These are phyloP conservation scores for Solea senegalensis DNA, from an alignment of 2,113 vertebrate species.

Conservation along the genomic window DNA sequence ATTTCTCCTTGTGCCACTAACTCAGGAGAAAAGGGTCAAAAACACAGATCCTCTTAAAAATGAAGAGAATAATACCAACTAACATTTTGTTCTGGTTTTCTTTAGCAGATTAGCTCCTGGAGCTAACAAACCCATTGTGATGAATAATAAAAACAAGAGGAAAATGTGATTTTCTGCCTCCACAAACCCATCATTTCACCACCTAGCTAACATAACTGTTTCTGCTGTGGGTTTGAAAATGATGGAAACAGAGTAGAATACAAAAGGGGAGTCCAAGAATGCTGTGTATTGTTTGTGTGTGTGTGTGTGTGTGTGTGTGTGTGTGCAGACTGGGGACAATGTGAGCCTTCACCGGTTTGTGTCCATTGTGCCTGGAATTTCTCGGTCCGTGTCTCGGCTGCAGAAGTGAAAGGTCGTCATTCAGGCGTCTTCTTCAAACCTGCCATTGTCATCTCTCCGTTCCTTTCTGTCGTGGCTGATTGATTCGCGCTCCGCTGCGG, in stretches of 20 bases:
- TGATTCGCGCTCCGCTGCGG: conserved; percentile 26
- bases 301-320: neutral
- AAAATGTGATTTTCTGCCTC: conserved; percentile 16
- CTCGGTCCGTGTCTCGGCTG: conserved; percentile 46
- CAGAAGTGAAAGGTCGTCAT: conserved; percentile 65
- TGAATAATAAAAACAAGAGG: conserved; percentile 6
- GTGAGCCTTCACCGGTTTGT: conserved; percentile 56
- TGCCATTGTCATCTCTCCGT: conserved; percentile 50
- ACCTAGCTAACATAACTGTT: conserved; percentile 45
- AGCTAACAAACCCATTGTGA: conserved; percentile 14
- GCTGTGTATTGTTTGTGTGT: conserved; percentile 56
- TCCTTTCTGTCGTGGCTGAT: conserved; percentile 27
- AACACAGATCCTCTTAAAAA: conserved; percentile 51
- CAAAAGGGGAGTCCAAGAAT: conserved; percentile 55
- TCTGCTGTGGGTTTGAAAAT: conserved; percentile 43
- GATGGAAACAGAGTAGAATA: conserved; percentile 36
- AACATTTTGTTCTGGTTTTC: neutral
- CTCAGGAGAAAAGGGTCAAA: conserved; percentile 37
- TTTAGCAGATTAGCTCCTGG: neutral
- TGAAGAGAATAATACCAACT: neutral
- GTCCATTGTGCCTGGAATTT: conserved; percentile 62
- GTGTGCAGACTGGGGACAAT: conserved; percentile 50
- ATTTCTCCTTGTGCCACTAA: neutral
- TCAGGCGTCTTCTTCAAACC: conserved; percentile 55
- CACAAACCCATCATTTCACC: conserved; percentile 30